Conservation (phyloP, 2,113 vertebrate species). For the Pipra filicauda region DNA sequence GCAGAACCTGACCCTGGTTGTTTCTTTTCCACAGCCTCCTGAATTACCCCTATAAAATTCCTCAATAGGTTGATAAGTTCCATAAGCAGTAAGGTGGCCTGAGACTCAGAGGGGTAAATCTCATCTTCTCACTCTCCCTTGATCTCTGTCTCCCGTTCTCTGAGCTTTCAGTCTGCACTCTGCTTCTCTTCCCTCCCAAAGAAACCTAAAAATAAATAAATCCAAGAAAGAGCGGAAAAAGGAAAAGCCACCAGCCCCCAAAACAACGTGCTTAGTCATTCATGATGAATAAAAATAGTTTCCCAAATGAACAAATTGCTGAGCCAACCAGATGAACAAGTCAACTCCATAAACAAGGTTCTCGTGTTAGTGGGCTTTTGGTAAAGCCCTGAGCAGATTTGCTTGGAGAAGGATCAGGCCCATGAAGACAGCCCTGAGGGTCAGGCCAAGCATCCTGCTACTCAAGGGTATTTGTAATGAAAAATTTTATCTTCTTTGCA, state of each 20-base stretch:
- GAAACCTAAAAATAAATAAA: conserved; percentile 55
- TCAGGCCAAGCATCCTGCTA: not conserved
- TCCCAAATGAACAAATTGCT: conserved; percentile 19
- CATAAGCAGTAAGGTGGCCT: not conserved
- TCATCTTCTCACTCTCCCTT: not conserved
- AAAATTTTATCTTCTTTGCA: not conserved
- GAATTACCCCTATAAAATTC: not conserved
- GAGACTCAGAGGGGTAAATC: not conserved
- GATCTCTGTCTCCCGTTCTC: not conserved
- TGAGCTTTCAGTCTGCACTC: not conserved
- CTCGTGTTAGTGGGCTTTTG: not conserved
- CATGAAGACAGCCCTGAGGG: not conserved
- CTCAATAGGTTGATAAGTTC: not conserved
- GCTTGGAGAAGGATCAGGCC: not conserved
- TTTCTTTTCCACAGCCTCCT: not conserved
- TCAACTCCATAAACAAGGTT: not conserved
- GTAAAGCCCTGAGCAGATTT: not conserved
- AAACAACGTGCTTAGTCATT: conserved; percentile 30
- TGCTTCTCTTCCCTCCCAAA: not conserved
- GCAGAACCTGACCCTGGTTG: not conserved
- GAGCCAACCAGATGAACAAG: not conserved
- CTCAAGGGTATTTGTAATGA: not conserved
- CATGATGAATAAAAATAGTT: conserved; percentile 47
- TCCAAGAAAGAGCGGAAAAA: conserved; percentile 20
- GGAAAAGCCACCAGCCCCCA: conserved; percentile 38